Percentiles rank a stretch among this genome's conserved stretches.
phyloP scores from a whole-genome alignment of 2,888 invertebrate genomes.

The Serrognathus titanus region DNA sequence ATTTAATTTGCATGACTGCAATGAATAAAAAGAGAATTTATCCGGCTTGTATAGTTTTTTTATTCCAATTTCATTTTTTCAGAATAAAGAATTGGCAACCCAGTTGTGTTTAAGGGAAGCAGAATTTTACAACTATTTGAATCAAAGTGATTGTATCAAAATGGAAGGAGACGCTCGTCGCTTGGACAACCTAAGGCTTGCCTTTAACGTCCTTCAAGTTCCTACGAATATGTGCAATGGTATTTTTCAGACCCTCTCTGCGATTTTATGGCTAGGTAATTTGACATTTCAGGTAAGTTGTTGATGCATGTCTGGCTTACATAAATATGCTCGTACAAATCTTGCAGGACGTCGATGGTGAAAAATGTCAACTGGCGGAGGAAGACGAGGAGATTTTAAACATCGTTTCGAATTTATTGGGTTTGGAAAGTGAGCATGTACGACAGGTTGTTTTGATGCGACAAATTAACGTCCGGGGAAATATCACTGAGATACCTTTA shows the following conservation, averaged over 20 bases:
- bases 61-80: neutral
- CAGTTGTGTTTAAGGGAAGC: constrained; percentile 72
- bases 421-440: constrained; percentile 70
- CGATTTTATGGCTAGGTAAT: constrained; percentile 89
- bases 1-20: no score
- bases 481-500: constrained; percentile 88
- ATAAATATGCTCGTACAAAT: neutral
- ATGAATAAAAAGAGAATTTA: no score
- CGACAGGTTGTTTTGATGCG: constrained; percentile 71
- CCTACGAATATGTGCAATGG: constrained; percentile 84
- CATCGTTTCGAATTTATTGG: constrained; percentile 71
- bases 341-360: constrained; percentile 77
- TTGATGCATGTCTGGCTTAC: neutral
- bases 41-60: neutral
- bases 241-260: constrained; percentile 82
- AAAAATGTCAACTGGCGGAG: constrained; percentile 71
- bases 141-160: constrained; percentile 71
- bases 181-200: constrained; percentile 81
- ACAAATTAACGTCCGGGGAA: constrained; percentile 89
- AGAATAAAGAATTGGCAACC: constrained; percentile 69
- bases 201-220: constrained; percentile 85
- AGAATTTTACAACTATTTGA: constrained; percentile 77
- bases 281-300: constrained; percentile 66
- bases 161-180: constrained; percentile 68
- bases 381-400: constrained; percentile 69